Conservation (phyloP, 2,113 vertebrate genomes). For the Vireo altiloquus region DNA sequence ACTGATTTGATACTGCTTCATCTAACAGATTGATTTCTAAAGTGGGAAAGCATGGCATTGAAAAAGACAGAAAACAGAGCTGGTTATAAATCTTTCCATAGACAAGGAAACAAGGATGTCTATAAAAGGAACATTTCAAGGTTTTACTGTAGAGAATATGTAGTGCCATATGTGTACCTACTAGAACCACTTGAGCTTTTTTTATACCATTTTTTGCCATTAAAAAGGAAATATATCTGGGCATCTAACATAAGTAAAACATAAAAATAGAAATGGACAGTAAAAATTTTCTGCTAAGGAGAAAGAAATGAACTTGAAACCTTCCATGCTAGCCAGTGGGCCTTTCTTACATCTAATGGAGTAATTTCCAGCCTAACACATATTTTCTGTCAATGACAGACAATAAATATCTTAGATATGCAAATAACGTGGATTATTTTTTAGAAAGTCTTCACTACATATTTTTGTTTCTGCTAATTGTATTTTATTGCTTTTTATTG, state of each 20-base stretch:
- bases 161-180: background rate
- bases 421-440: background rate
- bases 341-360: background rate
- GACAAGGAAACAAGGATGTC: constrained; percentile 46
- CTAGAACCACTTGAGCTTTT: background rate
- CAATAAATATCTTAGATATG: background rate
- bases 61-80: constrained; percentile 45
- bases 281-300: background rate
- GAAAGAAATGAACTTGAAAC: background rate
- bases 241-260: background rate
- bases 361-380: background rate
- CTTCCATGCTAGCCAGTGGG: background rate
- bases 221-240: background rate
- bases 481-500: background rate
- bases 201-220: background rate
- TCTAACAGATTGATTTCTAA: constrained; percentile 57
- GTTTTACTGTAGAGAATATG: background rate
- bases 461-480: background rate
- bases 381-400: background rate
- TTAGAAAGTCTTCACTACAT: background rate
- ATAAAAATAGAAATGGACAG: background rate
- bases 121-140: constrained; percentile 55
- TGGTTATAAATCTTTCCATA: constrained; percentile 42
- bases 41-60: constrained; percentile 50
- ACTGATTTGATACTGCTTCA: constrained; percentile 38